Evolutionary conservation across 1,140 invertebrate species (phyloP).

Genomic region (Triops cancriformis): DNA sequence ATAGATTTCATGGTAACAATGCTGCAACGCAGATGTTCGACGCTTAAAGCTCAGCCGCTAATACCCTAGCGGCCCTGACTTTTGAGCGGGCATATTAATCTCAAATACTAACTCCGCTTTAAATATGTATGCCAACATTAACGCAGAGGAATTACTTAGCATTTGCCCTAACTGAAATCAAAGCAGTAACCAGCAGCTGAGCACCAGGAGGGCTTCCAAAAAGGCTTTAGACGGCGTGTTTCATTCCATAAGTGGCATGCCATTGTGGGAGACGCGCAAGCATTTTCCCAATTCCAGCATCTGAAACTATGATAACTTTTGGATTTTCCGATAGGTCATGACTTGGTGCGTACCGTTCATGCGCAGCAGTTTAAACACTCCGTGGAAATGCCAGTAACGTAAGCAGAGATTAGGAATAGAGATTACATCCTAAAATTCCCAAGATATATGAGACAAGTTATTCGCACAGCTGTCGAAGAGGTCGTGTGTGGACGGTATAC

Average conservation of each 20-base stretch:
- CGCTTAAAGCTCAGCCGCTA: too few species aligned
- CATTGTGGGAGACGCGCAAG: neutral
- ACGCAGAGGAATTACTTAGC: too few species aligned
- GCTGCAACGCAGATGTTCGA: too few species aligned
- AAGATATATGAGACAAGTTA: slow-evolving; percentile 14
- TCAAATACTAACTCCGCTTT: too few species aligned
- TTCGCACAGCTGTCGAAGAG: neutral
- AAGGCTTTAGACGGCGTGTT: neutral
- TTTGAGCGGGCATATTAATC: too few species aligned
- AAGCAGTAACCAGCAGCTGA: neutral
- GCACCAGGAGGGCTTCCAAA: neutral
- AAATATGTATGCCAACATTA: too few species aligned
- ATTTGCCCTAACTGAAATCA: neutral
- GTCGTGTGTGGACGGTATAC: neutral
- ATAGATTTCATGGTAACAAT: too few species aligned
- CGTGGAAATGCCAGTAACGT: slow-evolving; percentile 2
- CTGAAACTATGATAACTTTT: neutral
- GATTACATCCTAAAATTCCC: neutral
- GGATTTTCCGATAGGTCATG: slow-evolving; percentile 6
- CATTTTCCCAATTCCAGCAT: neutral
- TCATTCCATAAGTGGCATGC: neutral
- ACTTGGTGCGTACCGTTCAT: neutral
- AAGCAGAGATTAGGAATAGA: slow-evolving; percentile 5
- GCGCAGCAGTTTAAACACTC: neutral
- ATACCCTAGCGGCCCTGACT: too few species aligned